Conservation (phyloP, 92 coral and sea anemone species). For the Nematostella vectensis region DNA sequence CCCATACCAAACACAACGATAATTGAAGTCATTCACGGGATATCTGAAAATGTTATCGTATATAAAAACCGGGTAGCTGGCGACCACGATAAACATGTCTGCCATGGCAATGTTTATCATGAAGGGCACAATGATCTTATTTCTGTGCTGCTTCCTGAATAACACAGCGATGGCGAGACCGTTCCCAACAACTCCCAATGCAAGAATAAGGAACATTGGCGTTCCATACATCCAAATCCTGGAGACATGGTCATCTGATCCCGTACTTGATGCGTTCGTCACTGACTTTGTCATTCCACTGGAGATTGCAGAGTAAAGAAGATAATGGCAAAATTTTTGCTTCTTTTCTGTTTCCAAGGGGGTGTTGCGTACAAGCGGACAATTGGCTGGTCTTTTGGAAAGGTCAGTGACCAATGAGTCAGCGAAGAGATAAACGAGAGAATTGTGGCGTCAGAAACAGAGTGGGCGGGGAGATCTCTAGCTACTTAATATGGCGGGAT, state of each 20-base stretch:
- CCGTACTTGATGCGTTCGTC: background rate
- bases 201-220: slow-evolving; percentile 25
- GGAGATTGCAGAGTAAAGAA: too few species aligned
- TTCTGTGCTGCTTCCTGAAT: slow-evolving; percentile 24
- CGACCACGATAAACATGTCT: slow-evolving; percentile 19
- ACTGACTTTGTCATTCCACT: too few species aligned
- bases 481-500: too few species aligned
- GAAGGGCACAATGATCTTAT: slow-evolving; percentile 13
- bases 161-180: slow-evolving; percentile 14
- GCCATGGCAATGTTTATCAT: slow-evolving; percentile 47
- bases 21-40: background rate
- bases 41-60: slow-evolving; percentile 9
- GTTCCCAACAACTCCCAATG: slow-evolving; percentile 37
- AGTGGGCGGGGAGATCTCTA: too few species aligned
- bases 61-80: slow-evolving; percentile 31
- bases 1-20: slow-evolving; percentile 24
- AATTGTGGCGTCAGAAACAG: too few species aligned
- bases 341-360: too few species aligned
- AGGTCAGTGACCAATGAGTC: too few species aligned
- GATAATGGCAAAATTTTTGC: too few species aligned
- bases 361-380: too few species aligned
- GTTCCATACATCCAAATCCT: slow-evolving; percentile 18
- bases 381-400: too few species aligned
- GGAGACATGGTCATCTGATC: background rate
- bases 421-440: too few species aligned